These are phyloP conservation scores for Coregonus ussuriensis DNA, from an alignment of 2,797 vertebrate genomes.

Conservation along the genomic window DNA sequence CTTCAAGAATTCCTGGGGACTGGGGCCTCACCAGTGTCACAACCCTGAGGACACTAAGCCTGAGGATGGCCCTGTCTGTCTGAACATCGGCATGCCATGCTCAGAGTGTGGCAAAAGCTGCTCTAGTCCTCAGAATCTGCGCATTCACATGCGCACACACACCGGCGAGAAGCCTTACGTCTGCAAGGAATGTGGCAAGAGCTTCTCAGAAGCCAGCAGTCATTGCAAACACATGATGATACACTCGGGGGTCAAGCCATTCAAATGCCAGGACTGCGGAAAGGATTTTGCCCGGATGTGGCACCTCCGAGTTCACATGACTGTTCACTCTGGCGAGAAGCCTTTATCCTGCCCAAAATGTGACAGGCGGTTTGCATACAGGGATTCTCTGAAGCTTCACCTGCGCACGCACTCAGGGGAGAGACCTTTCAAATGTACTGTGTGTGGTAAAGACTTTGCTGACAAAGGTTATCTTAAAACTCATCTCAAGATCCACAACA, in stretches of 20 bases:
- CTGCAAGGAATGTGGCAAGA: conserved; percentile 75
- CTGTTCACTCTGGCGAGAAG: conserved; percentile 75
- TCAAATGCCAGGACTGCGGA: conserved; percentile 74
- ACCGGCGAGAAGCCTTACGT: conserved; percentile 74
- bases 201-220: conserved; percentile 68
- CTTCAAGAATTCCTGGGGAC: conserved; percentile 75
- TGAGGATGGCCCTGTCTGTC: conserved; percentile 66
- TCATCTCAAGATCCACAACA: conserved; percentile 73
- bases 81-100: conserved; percentile 71
- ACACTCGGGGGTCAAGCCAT: conserved; percentile 73
- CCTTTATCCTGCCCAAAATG: conserved; percentile 74
- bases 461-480: conserved; percentile 69
- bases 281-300: conserved; percentile 74
- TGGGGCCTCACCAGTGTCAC: conserved; percentile 75
- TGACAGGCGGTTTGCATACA: conserved; percentile 77
- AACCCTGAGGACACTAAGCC: conserved; percentile 46
- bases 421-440: conserved; percentile 70
- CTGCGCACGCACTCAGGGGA: conserved; percentile 73
- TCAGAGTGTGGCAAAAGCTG: conserved; percentile 73
- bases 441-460: conserved; percentile 75
- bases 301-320: conserved; percentile 75
- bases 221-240: conserved; percentile 71
- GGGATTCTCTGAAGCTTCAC: conserved; percentile 72
- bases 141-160: conserved; percentile 77
- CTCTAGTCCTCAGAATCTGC: conserved; percentile 72